phyloP scores from a whole-genome alignment of 2,113 vertebrate species.

The Balaenoptera acutorostrata region DNA sequence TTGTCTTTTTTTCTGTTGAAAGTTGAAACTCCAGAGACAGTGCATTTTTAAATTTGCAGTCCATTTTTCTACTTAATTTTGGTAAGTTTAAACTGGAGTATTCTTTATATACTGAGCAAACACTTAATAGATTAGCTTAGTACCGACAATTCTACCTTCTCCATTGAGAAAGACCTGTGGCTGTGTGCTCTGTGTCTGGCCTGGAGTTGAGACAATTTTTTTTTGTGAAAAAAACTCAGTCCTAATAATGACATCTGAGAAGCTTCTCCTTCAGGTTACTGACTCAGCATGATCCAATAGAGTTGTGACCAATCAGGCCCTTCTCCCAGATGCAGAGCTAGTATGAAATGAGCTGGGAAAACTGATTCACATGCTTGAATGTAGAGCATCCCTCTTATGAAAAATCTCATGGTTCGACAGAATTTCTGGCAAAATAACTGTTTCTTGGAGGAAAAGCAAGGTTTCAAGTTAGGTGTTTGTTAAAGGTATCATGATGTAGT shows the following conservation, averaged over 20 bases:
- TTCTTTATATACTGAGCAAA: not conserved
- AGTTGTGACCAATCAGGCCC: not conserved
- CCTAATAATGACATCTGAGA: not conserved
- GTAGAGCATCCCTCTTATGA: not conserved
- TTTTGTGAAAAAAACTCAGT: not conserved
- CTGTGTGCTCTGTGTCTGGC: not conserved
- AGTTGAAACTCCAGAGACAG: not conserved
- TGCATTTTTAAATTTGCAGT: not conserved
- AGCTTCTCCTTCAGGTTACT: not conserved
- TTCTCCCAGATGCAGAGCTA: not conserved
- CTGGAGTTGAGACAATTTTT: not conserved
- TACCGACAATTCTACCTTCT: not conserved
- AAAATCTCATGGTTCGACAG: not conserved
- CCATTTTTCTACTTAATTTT: not conserved
- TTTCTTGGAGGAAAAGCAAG: not conserved
- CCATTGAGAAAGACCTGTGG: not conserved
- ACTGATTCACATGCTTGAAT: not conserved
- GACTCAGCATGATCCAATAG: not conserved
- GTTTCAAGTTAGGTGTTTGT: not conserved
- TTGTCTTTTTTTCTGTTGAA: not conserved
- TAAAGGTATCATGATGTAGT: not conserved
- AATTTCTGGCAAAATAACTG: not conserved
- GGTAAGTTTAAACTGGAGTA: not conserved
- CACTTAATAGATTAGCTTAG: not conserved
- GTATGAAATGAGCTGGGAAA: not conserved